These are phyloP conservation scores for Gephyroberyx darwinii DNA, from an alignment of 2,797 vertebrate genomes.

Conservation along the genomic window DNA sequence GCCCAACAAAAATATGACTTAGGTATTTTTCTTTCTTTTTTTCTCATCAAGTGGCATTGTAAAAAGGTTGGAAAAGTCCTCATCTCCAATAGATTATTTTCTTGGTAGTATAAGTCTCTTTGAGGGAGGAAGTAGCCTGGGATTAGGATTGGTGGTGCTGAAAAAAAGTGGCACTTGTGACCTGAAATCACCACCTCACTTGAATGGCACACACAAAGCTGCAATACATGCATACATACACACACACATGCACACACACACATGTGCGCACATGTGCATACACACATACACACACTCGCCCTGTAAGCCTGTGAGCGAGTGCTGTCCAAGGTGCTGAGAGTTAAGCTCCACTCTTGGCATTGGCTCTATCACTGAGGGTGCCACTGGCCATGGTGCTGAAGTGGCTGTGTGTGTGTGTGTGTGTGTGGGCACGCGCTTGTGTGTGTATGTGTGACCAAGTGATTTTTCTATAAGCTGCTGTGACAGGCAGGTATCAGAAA, in stretches of 20 bases:
- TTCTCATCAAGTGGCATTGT: constrained; percentile 31
- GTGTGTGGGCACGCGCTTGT: constrained; percentile 18
- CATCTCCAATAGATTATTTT: constrained; percentile 35
- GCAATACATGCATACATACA: constrained; percentile 7
- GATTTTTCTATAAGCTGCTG: constrained; percentile 48
- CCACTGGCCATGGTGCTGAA: constrained; percentile 64
- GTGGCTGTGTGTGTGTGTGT: constrained; percentile 36
- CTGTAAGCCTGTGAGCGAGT: constrained; percentile 60
- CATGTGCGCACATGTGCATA: constrained; percentile 1
- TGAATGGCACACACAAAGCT: constrained; percentile 47
- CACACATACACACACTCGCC: constrained; percentile 21
- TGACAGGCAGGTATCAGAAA: constrained; percentile 41
- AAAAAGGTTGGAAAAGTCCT: constrained; percentile 43
- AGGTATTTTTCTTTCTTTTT: not conserved
- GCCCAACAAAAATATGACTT: not conserved
- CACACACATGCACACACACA: constrained; percentile 14
- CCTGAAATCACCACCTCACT: constrained; percentile 45
- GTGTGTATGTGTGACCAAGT: constrained; percentile 9
- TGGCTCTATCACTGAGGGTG: constrained; percentile 55
- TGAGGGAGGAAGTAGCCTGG: constrained; percentile 36
- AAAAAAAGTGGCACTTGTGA: constrained; percentile 41
- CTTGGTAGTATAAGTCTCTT: constrained; percentile 38
- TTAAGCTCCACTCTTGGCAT: constrained; percentile 66
- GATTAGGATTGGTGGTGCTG: constrained; percentile 34
- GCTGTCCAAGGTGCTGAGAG: constrained; percentile 69